Evolutionary conservation across 2,797 vertebrate species (phyloP), one percentile per base, ranked within the genome.

Genomic region (Luscinia luscinia): DNA sequence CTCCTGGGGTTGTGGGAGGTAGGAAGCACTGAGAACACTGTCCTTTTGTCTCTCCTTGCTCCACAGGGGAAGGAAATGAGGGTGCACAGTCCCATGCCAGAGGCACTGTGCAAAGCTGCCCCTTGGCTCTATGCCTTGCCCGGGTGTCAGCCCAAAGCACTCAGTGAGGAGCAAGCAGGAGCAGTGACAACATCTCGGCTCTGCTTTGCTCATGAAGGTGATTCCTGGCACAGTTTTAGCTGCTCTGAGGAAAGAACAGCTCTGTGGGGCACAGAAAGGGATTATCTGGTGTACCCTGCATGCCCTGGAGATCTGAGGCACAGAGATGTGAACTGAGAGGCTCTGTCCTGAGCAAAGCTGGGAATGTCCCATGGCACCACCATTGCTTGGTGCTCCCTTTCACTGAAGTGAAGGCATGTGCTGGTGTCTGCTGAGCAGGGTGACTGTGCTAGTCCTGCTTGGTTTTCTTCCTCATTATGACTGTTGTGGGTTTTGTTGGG

Each of bases 181-280:
- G 58, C 43, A 85, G 41, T 13, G 28, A 28, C 32, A 76, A 9
- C 7, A 46, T 9, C 27, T 63, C 52, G 0, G 0, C 52, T 79
- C 36, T 52, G 55, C 38, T 87, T 49, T 77, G 49, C 38, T 46
- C 34, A 17, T 15, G 48, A 24, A 58, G 40, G 46, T 75, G 15
- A 22, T 86, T 89, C 17, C 72, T 69, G 38, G 38, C 57, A 62
- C 19, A 38, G n/a, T 7, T 74, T 66, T 61, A 61, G 41, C 24
- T 73, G 49, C 28, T 79, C 55, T 4, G 9, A 93, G 79, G 61
- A 54, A 66, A 52, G 23, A 59, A 67, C 16, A 67, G 46, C 41
- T 57, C 66, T 0, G 1, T 32, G 62, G 36, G 20, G 7, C 1
- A 0, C 41, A 61, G 67, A 38, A 89, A 80, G 21, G 0, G 1